Base-by-base conservation (phyloP, 2,888 invertebrate genomes). In the Tolmerus cingulatus region DNA sequence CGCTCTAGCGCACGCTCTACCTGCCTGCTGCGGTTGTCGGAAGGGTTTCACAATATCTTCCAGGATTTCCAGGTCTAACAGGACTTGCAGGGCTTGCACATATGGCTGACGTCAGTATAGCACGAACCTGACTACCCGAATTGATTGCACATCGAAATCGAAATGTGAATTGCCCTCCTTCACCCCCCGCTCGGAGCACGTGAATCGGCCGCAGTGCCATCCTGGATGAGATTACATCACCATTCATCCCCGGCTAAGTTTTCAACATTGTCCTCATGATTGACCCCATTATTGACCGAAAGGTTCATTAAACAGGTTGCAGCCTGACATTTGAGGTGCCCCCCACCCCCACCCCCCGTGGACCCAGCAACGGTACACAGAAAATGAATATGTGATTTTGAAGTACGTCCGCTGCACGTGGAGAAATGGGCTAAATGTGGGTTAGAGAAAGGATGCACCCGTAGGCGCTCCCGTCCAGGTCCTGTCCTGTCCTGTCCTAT, bases 341-440 rank as follows among this genome's bases (percentile, higher is more conserved):
- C 43, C 43, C 40, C 12, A 30, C 30, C 1, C 3, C 1, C 3
- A 30, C 8, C 0, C 34, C 19, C 40, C 19, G 46, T 46, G 27
- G 8, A 74, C 40, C 27, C 85, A 85, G 74, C 43, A 74, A 51
- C 46, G 85, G 74, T 43, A 85, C 37, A 66, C 23, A 30, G 85
- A 19, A 85, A 85, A 85, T 85, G 85, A 74, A 85, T 85, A 74
- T 85, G 85, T 85, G 85, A 74, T 85, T 85, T 85, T 85, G 74
- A 74, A 85, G 66, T 82, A 57, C 12, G 82, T 23, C 82, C 55
- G 19, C 19, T 23, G 55, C 19, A 34, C 57, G 57, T 79, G 30
- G 79, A 79, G 79, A 51, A 12, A 37, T 37, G 7, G 55, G 40
- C 51, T 34, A 81, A 81, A 46, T 34, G 19, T 51, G 81, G 81